Evolutionary conservation across 2,113 vertebrate species (phyloP), one percentile per base, ranked within the genome.

Genomic region (Scalopus aquaticus): DNA sequence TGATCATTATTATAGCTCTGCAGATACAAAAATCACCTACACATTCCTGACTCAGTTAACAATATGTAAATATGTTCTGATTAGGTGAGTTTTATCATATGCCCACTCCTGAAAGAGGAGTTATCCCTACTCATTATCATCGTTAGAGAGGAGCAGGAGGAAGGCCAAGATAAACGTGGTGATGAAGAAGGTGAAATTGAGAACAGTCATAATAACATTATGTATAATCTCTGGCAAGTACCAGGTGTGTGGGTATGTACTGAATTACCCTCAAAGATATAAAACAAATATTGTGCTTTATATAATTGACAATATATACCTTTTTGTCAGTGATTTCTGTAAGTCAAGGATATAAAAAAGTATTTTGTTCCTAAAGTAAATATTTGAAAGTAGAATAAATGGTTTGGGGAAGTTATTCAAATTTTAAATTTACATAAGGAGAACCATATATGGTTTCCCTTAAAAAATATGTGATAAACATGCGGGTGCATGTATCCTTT

Each of bases 401-500:
- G 72, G 12, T 78, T 46, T 82, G 26, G n/a, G 10, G 11, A 95
- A 54, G 30, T 94, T 83, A 70, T 67, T 35, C 69, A 97, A 88
- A 93, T 60, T 62, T 93, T 78, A 91, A 70, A 79, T 60, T 96
- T 92, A 78, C 80, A 82, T 32, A 91, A 85, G 58, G 20, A n/a
- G 19, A 90, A 77, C 1, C 72, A 92, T 51, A 19, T 83, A 17
- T 44, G 17, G 95, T 97, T 95, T 90, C 74, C 22, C 83, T 87
- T 79, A 0, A 5, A 80, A 94, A n/a, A n/a, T n/a, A n/a, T n/a
- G n/a, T n/a, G n/a, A n/a, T n/a, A n/a, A n/a, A n/a, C n/a, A n/a
- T n/a, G n/a, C n/a, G n/a, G n/a, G n/a, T n/a, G n/a, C n/a, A n/a
- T n/a, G n/a, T n/a, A n/a, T n/a, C n/a, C n/a, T n/a, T n/a, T n/a